Evolutionary conservation across 2,888 invertebrate species (phyloP), one percentile per base, ranked within the genome.

Genomic region (Atethmia centrago): DNA sequence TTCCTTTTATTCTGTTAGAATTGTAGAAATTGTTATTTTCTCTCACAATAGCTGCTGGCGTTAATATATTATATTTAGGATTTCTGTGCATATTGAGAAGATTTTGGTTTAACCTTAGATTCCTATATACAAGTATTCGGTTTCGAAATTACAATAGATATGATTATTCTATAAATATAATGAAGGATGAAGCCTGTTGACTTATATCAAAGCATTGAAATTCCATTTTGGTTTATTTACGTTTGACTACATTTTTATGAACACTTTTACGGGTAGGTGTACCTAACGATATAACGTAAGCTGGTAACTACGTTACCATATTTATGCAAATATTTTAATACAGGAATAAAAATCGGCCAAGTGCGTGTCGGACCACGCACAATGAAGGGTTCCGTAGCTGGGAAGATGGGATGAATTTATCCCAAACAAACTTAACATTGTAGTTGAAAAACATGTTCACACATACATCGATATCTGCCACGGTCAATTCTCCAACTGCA

Each of bases 21-120:
- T 64, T 71, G 56, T 62, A 42, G 47, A 53, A 70, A 71, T 70
- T 77, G 53, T 56, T 83, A 75, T 75, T 80, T 70, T 66, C 31
- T 31, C 31, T 69, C 45, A 65, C 49, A 67, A 71, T 70, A 64
- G 56, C 10, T 45, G 49, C 12, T 40, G 47, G 49, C 61, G 45
- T 58, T 21, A 58, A 69, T 58, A 47, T 63, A 40, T n/a, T 58
- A 47, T 63, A 40, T n/a, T 42, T 36, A 67, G 42, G 63, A 31
- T 56, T 69, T 69, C 19, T 53, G 31, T 75, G 21, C 63, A 56
- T 51, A 40, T 71, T 67, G 31, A 55, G n/a, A 68, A 9, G 31
- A 36, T 63, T 71, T 70, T 71, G 55, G 42, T 28, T 79, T 21
- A 31, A 25, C 9, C 28, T 31, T 19, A 31, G 14, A 21, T 36